These are phyloP conservation scores for Syrmaticus mikado DNA, from an alignment of 2,113 vertebrate genomes.

Conservation along the genomic window DNA sequence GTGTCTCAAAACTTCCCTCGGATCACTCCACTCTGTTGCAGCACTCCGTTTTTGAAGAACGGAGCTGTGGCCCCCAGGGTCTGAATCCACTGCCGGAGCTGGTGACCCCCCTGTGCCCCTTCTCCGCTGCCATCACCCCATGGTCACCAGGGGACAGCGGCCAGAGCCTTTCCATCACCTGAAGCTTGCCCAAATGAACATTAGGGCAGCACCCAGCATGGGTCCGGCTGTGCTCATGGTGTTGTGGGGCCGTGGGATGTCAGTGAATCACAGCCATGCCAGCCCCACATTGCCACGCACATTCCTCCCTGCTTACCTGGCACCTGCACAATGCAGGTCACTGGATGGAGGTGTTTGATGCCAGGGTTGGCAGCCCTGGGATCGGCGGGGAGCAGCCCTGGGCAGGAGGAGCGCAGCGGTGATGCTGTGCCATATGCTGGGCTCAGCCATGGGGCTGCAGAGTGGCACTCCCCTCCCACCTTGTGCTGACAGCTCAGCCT, in stretches of 20 bases:
- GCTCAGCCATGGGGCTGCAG: not conserved
- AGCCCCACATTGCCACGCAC: constrained; percentile 4
- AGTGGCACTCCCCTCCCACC: too few relatives aligned
- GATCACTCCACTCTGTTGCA: too few relatives aligned
- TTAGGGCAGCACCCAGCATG: not conserved
- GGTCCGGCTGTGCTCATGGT: not conserved
- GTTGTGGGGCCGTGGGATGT: not conserved
- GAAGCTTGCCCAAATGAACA: not conserved
- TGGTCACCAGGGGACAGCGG: rapidly evolving
- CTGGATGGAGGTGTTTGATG: not conserved
- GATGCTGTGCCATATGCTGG: not conserved
- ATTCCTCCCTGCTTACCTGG: constrained; percentile 39
- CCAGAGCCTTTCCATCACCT: not conserved
- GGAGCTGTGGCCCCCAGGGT: too few relatives aligned
- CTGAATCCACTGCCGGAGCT: too few relatives aligned
- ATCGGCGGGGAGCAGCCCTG: not conserved
- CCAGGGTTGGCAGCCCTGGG: not conserved
- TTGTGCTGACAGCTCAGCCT: rapidly evolving
- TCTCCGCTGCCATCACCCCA: not conserved
- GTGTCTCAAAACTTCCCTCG: too few relatives aligned
- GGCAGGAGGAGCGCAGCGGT: not conserved
- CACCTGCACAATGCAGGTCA: not conserved
- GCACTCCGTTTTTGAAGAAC: too few relatives aligned
- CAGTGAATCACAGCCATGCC: constrained; percentile 41
- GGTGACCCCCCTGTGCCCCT: too few relatives aligned